A percentile compares a stretch with the other conserved stretches of the same genome.
Evolutionary conservation across 2,113 vertebrate species (phyloP).

Genomic region (Miniopterus natalensis): DNA sequence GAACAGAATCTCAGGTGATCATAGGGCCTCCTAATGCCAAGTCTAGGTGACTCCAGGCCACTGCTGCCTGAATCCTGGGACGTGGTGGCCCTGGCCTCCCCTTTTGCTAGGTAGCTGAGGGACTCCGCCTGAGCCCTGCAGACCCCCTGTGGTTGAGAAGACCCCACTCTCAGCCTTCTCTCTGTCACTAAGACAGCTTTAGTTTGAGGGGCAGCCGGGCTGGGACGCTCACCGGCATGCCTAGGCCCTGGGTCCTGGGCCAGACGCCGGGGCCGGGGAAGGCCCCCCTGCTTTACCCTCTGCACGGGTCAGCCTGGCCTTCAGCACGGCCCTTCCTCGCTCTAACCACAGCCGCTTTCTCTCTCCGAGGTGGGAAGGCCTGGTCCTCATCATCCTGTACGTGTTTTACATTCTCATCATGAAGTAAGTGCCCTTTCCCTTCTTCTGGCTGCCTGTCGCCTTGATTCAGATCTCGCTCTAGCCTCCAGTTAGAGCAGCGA

Average conservation of each 20-base stretch:
- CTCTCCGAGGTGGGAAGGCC: conserved; percentile 96
- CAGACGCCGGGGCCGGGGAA: accelerated
- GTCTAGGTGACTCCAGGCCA: not conserved
- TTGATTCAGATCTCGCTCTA: accelerated
- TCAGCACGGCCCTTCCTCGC: accelerated
- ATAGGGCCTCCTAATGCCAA: not conserved
- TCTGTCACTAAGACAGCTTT: not conserved
- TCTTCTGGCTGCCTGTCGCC: not conserved
- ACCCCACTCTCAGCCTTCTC: not conserved
- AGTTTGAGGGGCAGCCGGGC: not conserved
- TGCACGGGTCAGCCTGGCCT: accelerated
- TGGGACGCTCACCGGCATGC: accelerated
- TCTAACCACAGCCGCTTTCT: conserved; percentile 79
- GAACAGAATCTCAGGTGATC: not conserved
- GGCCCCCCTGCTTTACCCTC: accelerated
- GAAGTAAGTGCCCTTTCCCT: conserved; percentile 93
- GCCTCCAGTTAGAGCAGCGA: not conserved
- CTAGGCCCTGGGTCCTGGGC: not conserved
- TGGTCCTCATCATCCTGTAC: conserved; percentile 96
- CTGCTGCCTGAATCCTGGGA: not conserved
- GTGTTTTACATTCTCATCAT: conserved; percentile 97
- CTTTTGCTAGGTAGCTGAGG: not conserved
- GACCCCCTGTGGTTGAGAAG: not conserved
- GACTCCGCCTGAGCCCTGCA: too few relatives aligned
- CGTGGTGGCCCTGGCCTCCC: too few relatives aligned